Evolutionary conservation across 2,113 vertebrate genomes (phyloP), one percentile per base, ranked within the genome.

Genomic region (Myocastor coypus): DNA sequence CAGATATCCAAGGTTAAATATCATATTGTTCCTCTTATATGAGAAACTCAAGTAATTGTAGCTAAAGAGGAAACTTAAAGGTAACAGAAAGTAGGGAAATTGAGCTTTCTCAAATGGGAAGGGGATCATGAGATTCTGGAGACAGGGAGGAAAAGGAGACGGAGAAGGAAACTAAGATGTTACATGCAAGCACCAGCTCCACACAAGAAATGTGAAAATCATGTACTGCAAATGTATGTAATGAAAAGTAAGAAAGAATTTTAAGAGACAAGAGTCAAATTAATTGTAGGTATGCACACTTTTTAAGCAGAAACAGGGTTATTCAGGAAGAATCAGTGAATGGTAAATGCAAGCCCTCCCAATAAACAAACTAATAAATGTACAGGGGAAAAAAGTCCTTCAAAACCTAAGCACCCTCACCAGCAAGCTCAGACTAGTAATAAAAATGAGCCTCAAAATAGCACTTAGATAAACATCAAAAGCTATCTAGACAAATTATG

Each of bases 381-480:
- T 12, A 83, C 1, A 7, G n/a, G 71, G 13, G 10, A 71, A 86
- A 69, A 86, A 55, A 9, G 11, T 19, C 20, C 55, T 57, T 32
- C n/a, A 32, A 34, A 50, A 42, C 10, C 16, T 32, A 86, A 61
- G 24, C 3, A 63, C 11, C 63, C 80, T 52, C 13, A 91, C 42
- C 20, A 85, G 9, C 14, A 71, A 34, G 71, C 19, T 90, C 42
- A 10, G 37, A 42, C 28, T 85, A 73, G 42, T 78, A 87, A 93
- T 81, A 34, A 93, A 92, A 86, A 81, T 77, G 78, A 80, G 63
- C 4, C 16, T 94, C 69, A 83, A 16, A 78, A 24, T 37, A 83
- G 12, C 52, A 52, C 34, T 12, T 0, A 71, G 66, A 81, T 90
- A 91, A 71, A 16, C 50, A 1, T 19, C 61, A 83, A 95, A 63